Evolutionary conservation across 2,797 vertebrate species (phyloP), one percentile per base, ranked within the genome.

Genomic region (Phyllotis vaccarum): DNA sequence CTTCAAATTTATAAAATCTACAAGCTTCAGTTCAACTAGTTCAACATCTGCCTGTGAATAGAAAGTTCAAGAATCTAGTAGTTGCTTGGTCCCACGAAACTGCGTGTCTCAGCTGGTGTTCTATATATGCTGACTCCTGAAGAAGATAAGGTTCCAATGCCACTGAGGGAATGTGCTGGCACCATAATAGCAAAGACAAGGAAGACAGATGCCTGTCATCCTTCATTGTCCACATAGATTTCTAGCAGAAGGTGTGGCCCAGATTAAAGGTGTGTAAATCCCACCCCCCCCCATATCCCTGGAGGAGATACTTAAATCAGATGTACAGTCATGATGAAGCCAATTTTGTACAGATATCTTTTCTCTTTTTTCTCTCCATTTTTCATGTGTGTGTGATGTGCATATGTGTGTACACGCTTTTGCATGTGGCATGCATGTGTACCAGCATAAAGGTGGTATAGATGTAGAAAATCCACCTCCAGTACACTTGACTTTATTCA

Each of bases 1-100:
- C 60, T 95, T 92, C 64, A 92, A 85, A 93, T 78, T 46, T 22
- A 21, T 49, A 72, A 80, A 46, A 68, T 82, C n/a, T 70, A 91
- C 75, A 91, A 52, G 13, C 21, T 40, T 8, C n/a, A 22, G 19
- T 40, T 9, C 19, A 72, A 22, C 68, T 72, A 40, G 37, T 37
- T n/a, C n/a, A 72, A 22, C n/a, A 72, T n/a, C 21, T 72, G 37
- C 1, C 68, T 72, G n/a, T 72, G n/a, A 72, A 40, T 66, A 14
- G 64, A 66, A 6, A 66, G 31, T 72, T 9, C 68, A 72, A 72
- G n/a, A 37, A 22, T 70, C 68, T 70, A 70, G 19, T 22, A 72
- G n/a, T 37, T 72, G 68, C 62, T 64, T 4, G 10, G 27, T 31
- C 68, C 68, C 68, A 40, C 10, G 9, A 37, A 9, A 19, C 68